Conservation (phyloP, 2,113 vertebrate species). For the Xiphias gladius region DNA sequence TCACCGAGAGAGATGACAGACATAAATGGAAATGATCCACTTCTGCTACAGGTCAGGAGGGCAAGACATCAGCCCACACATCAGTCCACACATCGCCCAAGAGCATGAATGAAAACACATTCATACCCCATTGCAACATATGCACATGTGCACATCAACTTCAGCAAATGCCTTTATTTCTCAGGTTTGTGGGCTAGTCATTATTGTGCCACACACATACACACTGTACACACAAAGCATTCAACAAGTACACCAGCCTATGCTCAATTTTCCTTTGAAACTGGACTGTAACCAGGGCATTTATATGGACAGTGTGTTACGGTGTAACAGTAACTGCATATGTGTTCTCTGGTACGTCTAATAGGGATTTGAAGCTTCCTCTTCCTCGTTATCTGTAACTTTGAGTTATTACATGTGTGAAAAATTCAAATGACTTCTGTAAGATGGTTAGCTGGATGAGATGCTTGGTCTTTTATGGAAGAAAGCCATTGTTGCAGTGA, state of each 20-base stretch:
- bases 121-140: not conserved
- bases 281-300: too few relatives aligned
- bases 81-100: not conserved
- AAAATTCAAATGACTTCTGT: not conserved
- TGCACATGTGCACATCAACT: not conserved
- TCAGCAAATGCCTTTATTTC: not conserved
- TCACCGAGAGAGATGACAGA: not conserved
- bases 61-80: conserved; percentile 29
- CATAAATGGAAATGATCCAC: conserved; percentile 32
- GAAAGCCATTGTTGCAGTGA: too few relatives aligned
- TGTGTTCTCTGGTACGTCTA: too few relatives aligned
- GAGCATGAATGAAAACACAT: not conserved
- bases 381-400: not conserved
- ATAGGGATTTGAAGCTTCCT: too few relatives aligned
- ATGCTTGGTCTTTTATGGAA: too few relatives aligned
- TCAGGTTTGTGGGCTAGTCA: not conserved
- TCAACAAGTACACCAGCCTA: too few relatives aligned
- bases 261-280: not conserved
- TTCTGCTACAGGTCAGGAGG: conserved; percentile 51
- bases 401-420: too few relatives aligned
- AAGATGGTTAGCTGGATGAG: too few relatives aligned
- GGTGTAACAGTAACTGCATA: not conserved
- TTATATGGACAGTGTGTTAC: too few relatives aligned
- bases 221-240: too few relatives aligned
- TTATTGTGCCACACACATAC: too few relatives aligned